phyloP scores from a whole-genome alignment of 2,797 vertebrate genomes.

The Sus cebifrons region DNA sequence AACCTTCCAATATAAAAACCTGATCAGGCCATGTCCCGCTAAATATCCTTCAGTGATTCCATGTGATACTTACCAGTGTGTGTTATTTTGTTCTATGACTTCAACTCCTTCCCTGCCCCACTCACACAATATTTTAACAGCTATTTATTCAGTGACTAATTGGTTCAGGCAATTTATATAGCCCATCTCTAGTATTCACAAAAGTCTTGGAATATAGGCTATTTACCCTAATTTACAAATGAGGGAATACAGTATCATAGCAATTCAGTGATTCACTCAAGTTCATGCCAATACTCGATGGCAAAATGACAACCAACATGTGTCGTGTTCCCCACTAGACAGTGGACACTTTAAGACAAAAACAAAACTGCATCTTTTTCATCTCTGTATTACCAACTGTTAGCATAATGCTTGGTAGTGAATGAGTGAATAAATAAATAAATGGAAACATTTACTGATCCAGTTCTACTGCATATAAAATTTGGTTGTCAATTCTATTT shows the following conservation, averaged over 20 bases:
- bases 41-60: background rate
- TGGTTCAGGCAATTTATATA: background rate
- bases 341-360: background rate
- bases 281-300: background rate
- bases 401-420: background rate
- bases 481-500: background rate
- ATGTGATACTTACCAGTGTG: background rate
- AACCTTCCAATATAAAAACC: background rate
- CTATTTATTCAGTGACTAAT: background rate
- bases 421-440: background rate
- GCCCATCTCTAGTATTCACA: background rate
- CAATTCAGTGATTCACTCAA: background rate
- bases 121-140: background rate
- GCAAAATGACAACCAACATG: background rate
- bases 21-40: background rate
- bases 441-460: background rate
- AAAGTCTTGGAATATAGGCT: background rate
- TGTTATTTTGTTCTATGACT: background rate
- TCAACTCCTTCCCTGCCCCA: background rate
- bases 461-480: constrained; percentile 24
- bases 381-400: background rate
- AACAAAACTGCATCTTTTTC: background rate
- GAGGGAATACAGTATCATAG: background rate
- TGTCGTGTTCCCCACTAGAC: background rate
- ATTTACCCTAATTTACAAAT: constrained; percentile 42